Evolutionary conservation across 2,113 vertebrate species (phyloP), one percentile per base, ranked within the genome.

Genomic region (Ameiurus melas): DNA sequence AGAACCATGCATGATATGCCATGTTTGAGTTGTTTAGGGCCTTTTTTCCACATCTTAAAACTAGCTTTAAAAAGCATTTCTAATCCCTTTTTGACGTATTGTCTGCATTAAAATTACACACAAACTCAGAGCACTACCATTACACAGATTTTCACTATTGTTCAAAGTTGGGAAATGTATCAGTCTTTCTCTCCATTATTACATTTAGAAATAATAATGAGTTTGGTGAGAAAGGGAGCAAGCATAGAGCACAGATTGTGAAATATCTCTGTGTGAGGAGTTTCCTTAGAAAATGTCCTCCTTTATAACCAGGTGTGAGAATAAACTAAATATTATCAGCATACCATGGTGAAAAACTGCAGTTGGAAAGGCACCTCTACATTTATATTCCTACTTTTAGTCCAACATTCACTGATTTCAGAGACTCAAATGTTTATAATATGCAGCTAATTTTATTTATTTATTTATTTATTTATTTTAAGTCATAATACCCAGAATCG

Each of bases 261-360:
- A 77, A 60, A 64, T 83, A 80, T 87, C 43, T 79, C 13, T 58
- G 73, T 60, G 22, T 78, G 85, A 80, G 62, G 83, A 80, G 80
- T 68, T 71, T 75, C 43, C 68, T 89, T 86, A 53, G 77, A 89
- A 89, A 51, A 60, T 89, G 47, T 79, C 71, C n/a, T 89, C 17
- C 60, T 57, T 78, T 79, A 71, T 79, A 57, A 77, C 71, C 17
- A 39, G 43, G 81, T 57, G 27, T 47, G 71, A 39, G 27, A 70
- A 51, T 87, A 78, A 86, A 84, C 36, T 33, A 83, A 53, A 83
- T 71, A 39, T 75, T 47, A 82, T 70, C 62, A 75, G 12, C 51
- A 57, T n/a, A 25, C 36, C 19, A 13, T 13, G 1, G 66, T 83
- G 47, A 86, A 79, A 78, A 51, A 14, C 58, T 79, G 27, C 47